These are phyloP conservation scores for Philaethria dido DNA, from an alignment of 2,888 invertebrate species.

Conservation along the genomic window DNA sequence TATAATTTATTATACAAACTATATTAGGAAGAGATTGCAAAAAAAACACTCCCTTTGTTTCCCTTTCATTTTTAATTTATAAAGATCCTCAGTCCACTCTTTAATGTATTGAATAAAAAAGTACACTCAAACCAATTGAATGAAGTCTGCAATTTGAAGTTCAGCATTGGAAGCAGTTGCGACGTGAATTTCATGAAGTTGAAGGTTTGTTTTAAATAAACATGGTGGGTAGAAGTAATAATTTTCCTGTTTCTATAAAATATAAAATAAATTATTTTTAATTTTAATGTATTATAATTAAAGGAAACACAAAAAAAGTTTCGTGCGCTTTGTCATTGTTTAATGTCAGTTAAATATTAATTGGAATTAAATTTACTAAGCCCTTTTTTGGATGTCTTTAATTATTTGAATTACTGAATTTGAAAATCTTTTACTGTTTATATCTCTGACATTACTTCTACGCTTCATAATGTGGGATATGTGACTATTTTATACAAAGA, in stretches of 20 bases:
- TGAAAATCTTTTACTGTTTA: too few species aligned
- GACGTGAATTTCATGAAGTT: background rate
- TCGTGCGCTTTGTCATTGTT: too few species aligned
- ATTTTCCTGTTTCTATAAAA: too few species aligned
- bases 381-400: too few species aligned
- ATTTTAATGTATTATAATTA: too few species aligned
- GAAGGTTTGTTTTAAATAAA: background rate
- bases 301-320: too few species aligned
- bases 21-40: background rate
- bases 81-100: conserved; percentile 2
- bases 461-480: background rate
- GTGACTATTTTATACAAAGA: background rate
- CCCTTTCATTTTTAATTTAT: background rate
- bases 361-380: too few species aligned
- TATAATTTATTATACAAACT: too few species aligned
- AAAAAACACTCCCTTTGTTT: background rate
- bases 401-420: too few species aligned
- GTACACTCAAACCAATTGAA: conserved; percentile 1
- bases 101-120: background rate
- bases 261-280: too few species aligned
- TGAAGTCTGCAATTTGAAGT: conserved; percentile 6
- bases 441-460: background rate
- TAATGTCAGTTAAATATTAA: too few species aligned
- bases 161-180: background rate
- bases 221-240: conserved; percentile 3